Base-by-base conservation (phyloP, 2,113 vertebrate genomes). In the Sitta europaea region DNA sequence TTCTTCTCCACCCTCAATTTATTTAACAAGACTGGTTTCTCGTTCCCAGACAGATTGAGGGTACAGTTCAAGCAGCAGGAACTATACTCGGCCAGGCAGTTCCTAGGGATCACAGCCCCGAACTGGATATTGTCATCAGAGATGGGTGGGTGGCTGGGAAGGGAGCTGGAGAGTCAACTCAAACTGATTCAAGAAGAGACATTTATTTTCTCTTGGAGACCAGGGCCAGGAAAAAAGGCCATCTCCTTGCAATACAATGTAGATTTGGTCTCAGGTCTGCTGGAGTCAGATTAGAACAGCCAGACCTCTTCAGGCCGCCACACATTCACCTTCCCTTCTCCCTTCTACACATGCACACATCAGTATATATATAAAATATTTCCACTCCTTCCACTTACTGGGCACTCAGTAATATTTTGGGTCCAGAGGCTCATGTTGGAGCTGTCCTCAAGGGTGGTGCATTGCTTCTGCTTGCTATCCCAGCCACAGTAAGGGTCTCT, bases 371-470 rank as follows among this genome's bases (percentile, higher is more conserved):
- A 40, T 3, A 72, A 77, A 84, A 24, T 63, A 67, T 62, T 78
- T 88, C 72, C 36, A 65, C 28, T 77, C 27, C 23, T 71, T 94
- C 48, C 67, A 96, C 99, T 98, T 98, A 99, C 99, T 78, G 99
- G 99, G 92, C 99, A 99, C 12, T 98, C 97, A 0, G 99, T 99
- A 98, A 99, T 99, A 97, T 99, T 99, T 98, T 99, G 99, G 81
- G 97, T 99, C 99, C 99, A 99, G 87, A 99, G 99, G 96, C 99
- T 99, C 99, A 99, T 99, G 97, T 99, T 99, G 96, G 99, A 98
- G 94, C 99, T 99, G 97, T 99, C 99, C 95, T 99, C 99, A 51
- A 99, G 98, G 4, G 99, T 99, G 93, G 98, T 99, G 96, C 99
- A 99, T n/a, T 96, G 97, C 24, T 98, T 98, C 98, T 99, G 99